Evolutionary conservation across 64 coral and sea anemone species (phyloP), one percentile per base, ranked within the genome.

Genomic region (Montipora cactus): DNA sequence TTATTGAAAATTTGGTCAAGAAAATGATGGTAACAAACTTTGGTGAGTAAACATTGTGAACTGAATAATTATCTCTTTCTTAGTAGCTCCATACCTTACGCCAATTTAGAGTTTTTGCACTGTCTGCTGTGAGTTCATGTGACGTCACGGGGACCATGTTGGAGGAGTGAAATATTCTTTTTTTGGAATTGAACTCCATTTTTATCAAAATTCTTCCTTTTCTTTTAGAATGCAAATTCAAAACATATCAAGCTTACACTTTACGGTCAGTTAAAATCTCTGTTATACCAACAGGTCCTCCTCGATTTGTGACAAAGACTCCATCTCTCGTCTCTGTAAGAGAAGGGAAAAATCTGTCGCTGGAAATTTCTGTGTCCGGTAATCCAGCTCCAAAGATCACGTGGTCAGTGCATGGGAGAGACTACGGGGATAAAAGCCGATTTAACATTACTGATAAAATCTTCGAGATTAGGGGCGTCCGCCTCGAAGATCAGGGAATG

Each of bases 401-500:
- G 28, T 94, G 92, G 77, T 72, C 75, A 20, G 13, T 74, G 23
- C 49, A 75, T 7, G 14, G 51, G 4, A n/a, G 44, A 81, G 47
- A n/a, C 8, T 5, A 22, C 5, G 48, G 46, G 2, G 25, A 70
- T 10, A 47, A 61, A 28, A 61, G 71, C 52, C 66, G 77, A 51
- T 81, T 59, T n/a, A 6, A 45, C 2, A 8, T 59, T 50, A 76
- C 47, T 6, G 53, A 58, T 49, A 51, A 88, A 28, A 81, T 21
- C 11, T 74, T 94, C 59, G 72, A 44, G 58, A 89, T 83, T 2
- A 62, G 8, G 49, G 49, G 49, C 9, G 92, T 76, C 2, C 28
- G 28, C 37, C 89, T 94, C 82, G 77, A 82, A 58, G 92, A 94
- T 74, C 78, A 89, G 57, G 92, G 92, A 13, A 44, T 53, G 21